Evolutionary conservation across 2,888 invertebrate genomes (phyloP), one percentile per base, ranked within the genome.

Genomic region (Nymphalis polychloros): DNA sequence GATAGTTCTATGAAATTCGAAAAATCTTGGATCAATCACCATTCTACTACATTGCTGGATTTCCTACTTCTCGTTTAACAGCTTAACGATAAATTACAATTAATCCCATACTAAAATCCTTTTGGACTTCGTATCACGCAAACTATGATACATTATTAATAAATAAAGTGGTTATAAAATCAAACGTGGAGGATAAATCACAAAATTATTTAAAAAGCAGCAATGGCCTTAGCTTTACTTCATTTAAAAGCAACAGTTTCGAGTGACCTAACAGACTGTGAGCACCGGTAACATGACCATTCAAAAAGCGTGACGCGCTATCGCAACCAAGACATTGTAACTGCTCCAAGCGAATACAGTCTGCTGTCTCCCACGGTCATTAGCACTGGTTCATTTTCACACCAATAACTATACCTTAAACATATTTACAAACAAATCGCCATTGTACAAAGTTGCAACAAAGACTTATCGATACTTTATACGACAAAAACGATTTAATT

Each of bases 291-390:
- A 72, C 63, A 69, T 74, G 75, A 74, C 74, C 80, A 79, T 81
- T 81, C 82, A 78, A 83, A 83, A 84, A 82, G 78, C 81, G 78
- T 81, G 77, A 83, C 79, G 77, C 49, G 57, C 47, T 66, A 72
- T 67, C 61, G 62, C 65, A 52, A 63, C 53, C 47, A 64, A 67
- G 70, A 72, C 72, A 70, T 67, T 47, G 52, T 67, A 50, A 57
- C 57, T 57, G 57, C 57, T 57, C 19, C n/a, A 41, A 57, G 57
- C 57, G 41, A 41, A 19, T 41, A 55, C 2, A 19, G 57, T 6
- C 19, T 35, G 10, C 5, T 19, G 23, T 57, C 57, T 57, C 57
- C 57, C 57, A 57, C 66, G 63, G 62, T 49, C 55, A 59, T 64
- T 67, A 60, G 68, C 59, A 67, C 50, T 16, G 13, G 46, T 35